Evolutionary conservation across 2,888 invertebrate species (phyloP).

Genomic region (Tanytarsus gracilentus): DNA sequence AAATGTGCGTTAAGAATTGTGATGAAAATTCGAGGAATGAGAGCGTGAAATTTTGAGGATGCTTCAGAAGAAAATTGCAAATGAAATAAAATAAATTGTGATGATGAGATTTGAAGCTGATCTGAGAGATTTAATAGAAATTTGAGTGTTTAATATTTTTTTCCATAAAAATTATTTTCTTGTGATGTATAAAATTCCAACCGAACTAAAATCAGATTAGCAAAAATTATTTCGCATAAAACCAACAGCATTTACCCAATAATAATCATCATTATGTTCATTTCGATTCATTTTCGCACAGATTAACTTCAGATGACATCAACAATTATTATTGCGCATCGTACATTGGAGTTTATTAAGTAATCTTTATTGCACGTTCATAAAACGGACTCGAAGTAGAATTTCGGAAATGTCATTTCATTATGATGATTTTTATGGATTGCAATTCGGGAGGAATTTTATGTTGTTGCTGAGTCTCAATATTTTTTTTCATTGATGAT

Average conservation of each 20-base stretch:
- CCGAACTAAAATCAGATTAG: too few relatives aligned
- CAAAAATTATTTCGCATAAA: too few relatives aligned
- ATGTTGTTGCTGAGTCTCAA: not conserved
- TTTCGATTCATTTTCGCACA: not conserved
- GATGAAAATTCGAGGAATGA: not conserved
- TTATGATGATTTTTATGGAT: too few relatives aligned
- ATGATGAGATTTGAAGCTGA: too few relatives aligned
- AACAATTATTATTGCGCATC: not conserved
- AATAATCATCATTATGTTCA: not conserved
- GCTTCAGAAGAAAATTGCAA: too few relatives aligned
- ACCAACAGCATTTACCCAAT: too few relatives aligned
- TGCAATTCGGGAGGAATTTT: not conserved
- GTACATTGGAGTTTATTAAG: not conserved
- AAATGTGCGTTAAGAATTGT: too few relatives aligned
- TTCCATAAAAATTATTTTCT: too few relatives aligned
- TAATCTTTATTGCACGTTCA: slow-evolving; percentile 4
- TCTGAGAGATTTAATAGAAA: too few relatives aligned
- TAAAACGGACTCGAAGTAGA: not conserved
- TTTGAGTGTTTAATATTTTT: too few relatives aligned
- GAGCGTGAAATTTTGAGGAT: not conserved
- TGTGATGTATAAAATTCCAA: too few relatives aligned
- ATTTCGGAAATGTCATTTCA: not conserved
- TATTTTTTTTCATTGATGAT: not conserved
- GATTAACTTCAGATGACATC: not conserved
- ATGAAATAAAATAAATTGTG: too few relatives aligned